These are phyloP conservation scores for Littorina saxatilis DNA, from an alignment of 1,140 invertebrate species.

Conservation along the genomic window DNA sequence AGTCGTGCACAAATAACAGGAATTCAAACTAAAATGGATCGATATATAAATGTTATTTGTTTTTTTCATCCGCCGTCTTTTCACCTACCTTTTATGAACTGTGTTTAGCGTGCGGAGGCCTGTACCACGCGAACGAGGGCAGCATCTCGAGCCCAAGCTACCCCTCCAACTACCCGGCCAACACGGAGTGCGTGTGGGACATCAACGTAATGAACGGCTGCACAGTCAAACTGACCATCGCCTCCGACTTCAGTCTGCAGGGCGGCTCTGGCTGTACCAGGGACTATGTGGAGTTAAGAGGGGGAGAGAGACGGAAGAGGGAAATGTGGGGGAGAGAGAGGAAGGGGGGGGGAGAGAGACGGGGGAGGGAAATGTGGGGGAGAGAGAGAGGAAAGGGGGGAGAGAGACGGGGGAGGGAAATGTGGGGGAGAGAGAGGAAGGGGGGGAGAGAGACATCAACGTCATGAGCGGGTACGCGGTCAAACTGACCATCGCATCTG, in stretches of 20 bases:
- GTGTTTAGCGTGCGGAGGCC: conserved; percentile 87
- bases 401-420: no score
- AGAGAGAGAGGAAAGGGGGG: no score
- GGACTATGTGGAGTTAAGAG: conserved; percentile 85
- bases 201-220: conserved; percentile 95
- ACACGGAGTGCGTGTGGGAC: conserved; percentile 97
- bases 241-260: conserved; percentile 75
- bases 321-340: no score
- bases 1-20: no score
- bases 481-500: conserved; percentile 82
- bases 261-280: conserved; percentile 80
- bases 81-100: no score
- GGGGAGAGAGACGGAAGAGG: no score
- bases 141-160: conserved; percentile 93
- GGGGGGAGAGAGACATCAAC: conserved; percentile 96
- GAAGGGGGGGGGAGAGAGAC: neutral
- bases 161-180: conserved; percentile 92
- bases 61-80: no score
- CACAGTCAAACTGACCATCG: conserved; percentile 87
- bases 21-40: no score
- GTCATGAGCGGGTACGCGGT: conserved; percentile 95
- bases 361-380: no score
- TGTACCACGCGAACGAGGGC: conserved; percentile 79
- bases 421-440: no score
- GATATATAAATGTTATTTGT: no score